Evolutionary conservation across 2,888 invertebrate species (phyloP).

Genomic region (Plagiodera versicolora): DNA sequence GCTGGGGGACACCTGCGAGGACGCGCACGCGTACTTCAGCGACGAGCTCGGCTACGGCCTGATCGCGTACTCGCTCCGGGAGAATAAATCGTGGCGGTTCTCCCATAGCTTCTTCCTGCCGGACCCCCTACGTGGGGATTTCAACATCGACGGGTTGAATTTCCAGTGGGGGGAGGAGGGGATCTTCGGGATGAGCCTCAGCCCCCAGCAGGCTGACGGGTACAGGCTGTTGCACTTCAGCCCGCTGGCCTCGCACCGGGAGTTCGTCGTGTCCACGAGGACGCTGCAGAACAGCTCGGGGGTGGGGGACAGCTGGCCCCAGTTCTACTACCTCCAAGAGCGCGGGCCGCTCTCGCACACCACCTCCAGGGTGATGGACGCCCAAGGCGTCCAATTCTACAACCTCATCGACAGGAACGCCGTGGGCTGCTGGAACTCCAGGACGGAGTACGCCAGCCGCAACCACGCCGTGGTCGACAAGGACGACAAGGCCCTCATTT

Average conservation of each 20-base stretch:
- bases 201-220: slow-evolving; percentile 68
- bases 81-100: slow-evolving; percentile 79
- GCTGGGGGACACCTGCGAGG: slow-evolving; percentile 33
- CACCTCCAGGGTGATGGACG: slow-evolving; percentile 74
- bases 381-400: slow-evolving; percentile 74
- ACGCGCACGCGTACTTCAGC: slow-evolving; percentile 54
- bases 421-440: slow-evolving; percentile 77
- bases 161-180: slow-evolving; percentile 79
- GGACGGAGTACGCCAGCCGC: slow-evolving; percentile 64
- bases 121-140: slow-evolving; percentile 78
- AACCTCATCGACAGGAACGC: slow-evolving; percentile 80
- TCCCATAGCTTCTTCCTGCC: slow-evolving; percentile 79
- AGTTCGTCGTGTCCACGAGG: slow-evolving; percentile 77
- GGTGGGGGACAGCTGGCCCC: slow-evolving; percentile 69
- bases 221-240: slow-evolving; percentile 76
- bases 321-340: slow-evolving; percentile 68
- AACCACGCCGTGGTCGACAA: slow-evolving; percentile 72
- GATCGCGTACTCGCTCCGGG: slow-evolving; percentile 75
- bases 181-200: slow-evolving; percentile 76
- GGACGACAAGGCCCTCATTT: slow-evolving; percentile 75
- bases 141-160: slow-evolving; percentile 76
- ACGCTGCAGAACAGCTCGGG: slow-evolving; percentile 70
- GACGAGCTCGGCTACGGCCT: slow-evolving; percentile 83
- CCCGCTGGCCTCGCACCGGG: slow-evolving; percentile 75
- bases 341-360: slow-evolving; percentile 71